Percentiles rank a stretch among this genome's conserved stretches.
phyloP scores from a whole-genome alignment of 2,888 invertebrate species.

The Cremastinae sp. region DNA sequence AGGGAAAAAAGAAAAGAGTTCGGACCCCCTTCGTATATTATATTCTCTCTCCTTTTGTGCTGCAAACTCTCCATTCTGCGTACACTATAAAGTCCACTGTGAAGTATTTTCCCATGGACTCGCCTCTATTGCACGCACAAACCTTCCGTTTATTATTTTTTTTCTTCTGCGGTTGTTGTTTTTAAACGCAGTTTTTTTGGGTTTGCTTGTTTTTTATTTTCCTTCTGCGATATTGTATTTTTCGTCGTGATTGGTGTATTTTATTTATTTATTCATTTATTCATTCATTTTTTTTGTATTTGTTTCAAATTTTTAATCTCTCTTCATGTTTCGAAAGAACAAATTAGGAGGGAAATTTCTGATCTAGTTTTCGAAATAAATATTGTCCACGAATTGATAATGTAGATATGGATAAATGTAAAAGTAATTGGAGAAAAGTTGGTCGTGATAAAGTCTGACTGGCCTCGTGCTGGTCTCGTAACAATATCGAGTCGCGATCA shows the following conservation, averaged over 20 bases:
- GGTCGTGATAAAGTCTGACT: constrained; percentile 47
- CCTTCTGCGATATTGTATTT: too few species aligned
- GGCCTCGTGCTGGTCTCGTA: constrained; percentile 42
- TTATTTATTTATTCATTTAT: too few species aligned
- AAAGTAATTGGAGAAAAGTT: background rate
- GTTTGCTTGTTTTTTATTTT: background rate
- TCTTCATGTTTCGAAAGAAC: too few species aligned
- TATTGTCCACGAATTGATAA: background rate
- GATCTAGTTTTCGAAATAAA: too few species aligned
- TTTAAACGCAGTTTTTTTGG: background rate
- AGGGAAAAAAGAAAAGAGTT: constrained; percentile 21
- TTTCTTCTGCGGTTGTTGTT: background rate
- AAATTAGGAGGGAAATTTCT: too few species aligned
- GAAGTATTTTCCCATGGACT: constrained; percentile 47
- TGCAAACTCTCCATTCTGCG: constrained; percentile 13
- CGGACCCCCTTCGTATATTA: constrained; percentile 31
- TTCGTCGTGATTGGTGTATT: too few species aligned
- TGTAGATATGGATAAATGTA: background rate
- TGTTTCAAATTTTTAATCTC: too few species aligned
- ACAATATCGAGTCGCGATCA: constrained; percentile 59
- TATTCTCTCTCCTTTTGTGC: constrained; percentile 30
- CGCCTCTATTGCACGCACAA: constrained; percentile 10
- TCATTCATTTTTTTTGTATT: too few species aligned
- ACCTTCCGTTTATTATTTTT: constrained; percentile 11
- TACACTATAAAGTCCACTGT: constrained; percentile 32